These are phyloP conservation scores for Egretta garzetta DNA, from an alignment of 2,113 vertebrate species.

Conservation along the genomic window DNA sequence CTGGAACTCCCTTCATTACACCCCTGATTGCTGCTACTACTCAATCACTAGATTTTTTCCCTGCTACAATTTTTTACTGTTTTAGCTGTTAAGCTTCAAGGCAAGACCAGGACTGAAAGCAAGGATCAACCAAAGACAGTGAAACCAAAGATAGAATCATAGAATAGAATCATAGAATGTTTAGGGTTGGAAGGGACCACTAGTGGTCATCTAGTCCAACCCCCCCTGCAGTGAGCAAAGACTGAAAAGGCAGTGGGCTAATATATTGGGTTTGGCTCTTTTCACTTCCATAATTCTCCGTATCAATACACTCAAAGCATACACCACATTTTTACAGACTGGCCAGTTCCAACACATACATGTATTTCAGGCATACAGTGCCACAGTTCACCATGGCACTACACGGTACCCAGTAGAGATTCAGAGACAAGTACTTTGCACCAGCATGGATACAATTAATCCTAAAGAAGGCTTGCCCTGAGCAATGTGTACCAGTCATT, in stretches of 20 bases:
- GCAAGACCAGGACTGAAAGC: background rate
- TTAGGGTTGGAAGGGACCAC: no score
- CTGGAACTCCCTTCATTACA: background rate
- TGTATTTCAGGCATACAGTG: background rate
- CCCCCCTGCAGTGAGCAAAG: no score
- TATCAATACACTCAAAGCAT: background rate
- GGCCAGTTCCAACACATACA: background rate
- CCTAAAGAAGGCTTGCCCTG: background rate
- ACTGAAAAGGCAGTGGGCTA: background rate
- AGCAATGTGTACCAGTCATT: background rate
- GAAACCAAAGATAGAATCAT: background rate
- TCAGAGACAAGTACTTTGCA: background rate
- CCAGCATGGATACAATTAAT: background rate
- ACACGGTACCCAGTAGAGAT: background rate
- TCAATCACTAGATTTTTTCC: background rate
- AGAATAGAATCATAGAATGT: no score
- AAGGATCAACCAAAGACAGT: background rate
- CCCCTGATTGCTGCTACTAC: background rate
- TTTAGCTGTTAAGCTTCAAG: background rate
- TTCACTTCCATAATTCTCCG: background rate
- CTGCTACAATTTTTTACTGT: background rate
- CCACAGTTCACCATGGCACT: background rate
- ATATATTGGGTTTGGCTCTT: fast-evolving
- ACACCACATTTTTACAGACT: background rate
- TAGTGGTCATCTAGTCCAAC: no score